A percentile compares a stretch with the other conserved stretches of the same genome.
These are phyloP conservation scores for Osmerus mordax DNA, from an alignment of 2,113 vertebrate species.

Conservation along the genomic window DNA sequence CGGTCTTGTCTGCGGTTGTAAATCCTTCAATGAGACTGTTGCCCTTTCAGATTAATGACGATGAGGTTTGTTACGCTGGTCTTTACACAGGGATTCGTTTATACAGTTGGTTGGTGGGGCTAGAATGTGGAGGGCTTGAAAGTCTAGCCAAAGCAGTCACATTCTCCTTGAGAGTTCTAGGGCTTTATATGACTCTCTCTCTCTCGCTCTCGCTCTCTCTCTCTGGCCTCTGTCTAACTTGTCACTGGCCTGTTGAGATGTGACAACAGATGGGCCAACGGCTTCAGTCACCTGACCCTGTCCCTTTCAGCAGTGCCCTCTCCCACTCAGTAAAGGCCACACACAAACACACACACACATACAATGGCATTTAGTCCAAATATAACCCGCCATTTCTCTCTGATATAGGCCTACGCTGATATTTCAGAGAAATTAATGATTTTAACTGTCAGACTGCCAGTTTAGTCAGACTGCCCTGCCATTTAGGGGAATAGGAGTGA, in stretches of 20 bases:
- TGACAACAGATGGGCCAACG: slow-evolving; percentile 67
- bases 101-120: not conserved
- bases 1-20: not conserved
- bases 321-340: slow-evolving; percentile 22
- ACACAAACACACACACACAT: slow-evolving; percentile 16
- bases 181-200: not conserved
- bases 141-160: too few relatives aligned
- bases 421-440: slow-evolving; percentile 1
- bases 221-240: slow-evolving; percentile 37
- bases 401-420: not conserved
- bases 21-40: not conserved
- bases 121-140: too few relatives aligned
- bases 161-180: too few relatives aligned
- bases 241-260: slow-evolving; percentile 55
- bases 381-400: slow-evolving; percentile 6
- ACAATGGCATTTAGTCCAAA: not conserved
- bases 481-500: not conserved
- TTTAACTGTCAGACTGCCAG: not conserved
- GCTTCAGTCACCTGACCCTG: slow-evolving; percentile 63
- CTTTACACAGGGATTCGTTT: not conserved
- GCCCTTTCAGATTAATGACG: not conserved
- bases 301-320: slow-evolving; percentile 18
- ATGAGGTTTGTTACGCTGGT: not conserved
- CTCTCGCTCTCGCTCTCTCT: slow-evolving; percentile 13
- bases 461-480: too few relatives aligned